Percentiles rank a stretch among this genome's conserved stretches.
These are phyloP conservation scores for Serrognathus titanus DNA, from an alignment of 2,888 invertebrate species.

Conservation along the genomic window DNA sequence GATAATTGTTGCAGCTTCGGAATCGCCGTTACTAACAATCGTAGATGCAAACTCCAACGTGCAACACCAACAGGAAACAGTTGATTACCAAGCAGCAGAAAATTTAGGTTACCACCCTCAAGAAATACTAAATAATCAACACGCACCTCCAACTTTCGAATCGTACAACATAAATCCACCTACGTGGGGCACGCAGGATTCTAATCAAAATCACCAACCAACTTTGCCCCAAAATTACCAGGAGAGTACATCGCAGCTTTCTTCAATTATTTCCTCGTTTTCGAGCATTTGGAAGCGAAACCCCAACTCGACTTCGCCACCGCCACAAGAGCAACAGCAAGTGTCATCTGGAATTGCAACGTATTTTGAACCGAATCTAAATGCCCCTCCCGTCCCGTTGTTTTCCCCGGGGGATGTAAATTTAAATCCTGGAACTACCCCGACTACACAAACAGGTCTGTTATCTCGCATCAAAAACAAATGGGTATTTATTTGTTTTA, in stretches of 20 bases:
- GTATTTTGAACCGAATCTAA: background rate
- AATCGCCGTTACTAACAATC: too few species aligned
- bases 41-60: too few species aligned
- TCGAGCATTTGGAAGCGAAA: conserved; percentile 49
- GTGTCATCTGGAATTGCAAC: background rate
- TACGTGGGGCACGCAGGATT: background rate
- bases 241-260: conserved; percentile 43
- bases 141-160: background rate
- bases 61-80: too few species aligned
- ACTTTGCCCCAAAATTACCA: background rate
- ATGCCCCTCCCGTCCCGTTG: conserved; percentile 33
- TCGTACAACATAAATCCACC: background rate
- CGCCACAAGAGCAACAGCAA: background rate
- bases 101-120: too few species aligned
- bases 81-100: too few species aligned
- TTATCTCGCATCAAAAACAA: background rate
- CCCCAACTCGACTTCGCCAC: background rate
- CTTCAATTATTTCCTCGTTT: conserved; percentile 62
- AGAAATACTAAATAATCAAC: too few species aligned
- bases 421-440: background rate
- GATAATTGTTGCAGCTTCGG: too few species aligned
- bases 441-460: background rate
- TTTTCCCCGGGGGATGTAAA: conserved; percentile 20
- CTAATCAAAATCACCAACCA: conserved; percentile 3
- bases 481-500: background rate